These are phyloP conservation scores for Zaprionus ghesquierei DNA, from an alignment of 1,140 invertebrate genomes.

Conservation along the genomic window DNA sequence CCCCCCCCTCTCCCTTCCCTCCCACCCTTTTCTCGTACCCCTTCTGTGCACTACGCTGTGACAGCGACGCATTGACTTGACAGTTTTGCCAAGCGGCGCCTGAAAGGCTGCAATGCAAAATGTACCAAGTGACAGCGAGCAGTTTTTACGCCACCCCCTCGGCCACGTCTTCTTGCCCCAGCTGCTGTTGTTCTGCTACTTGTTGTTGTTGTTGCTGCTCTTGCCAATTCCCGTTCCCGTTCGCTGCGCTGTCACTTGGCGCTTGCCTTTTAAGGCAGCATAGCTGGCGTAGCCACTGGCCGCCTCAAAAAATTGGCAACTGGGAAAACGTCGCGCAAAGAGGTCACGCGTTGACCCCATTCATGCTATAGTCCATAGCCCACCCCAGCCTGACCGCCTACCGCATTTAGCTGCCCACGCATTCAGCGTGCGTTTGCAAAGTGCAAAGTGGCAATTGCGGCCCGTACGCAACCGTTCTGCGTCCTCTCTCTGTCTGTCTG, in stretches of 20 bases:
- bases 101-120: conserved; percentile 46
- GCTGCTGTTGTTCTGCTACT: not conserved
- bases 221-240: conserved; percentile 21
- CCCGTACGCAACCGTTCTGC: conserved; percentile 3
- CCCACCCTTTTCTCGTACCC: no score
- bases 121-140: conserved; percentile 16
- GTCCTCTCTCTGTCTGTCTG: not conserved
- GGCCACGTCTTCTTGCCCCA: not conserved
- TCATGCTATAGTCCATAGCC: not conserved
- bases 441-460: conserved; percentile 64
- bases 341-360: conserved; percentile 41
- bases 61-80: conserved; percentile 47
- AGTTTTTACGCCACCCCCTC: not conserved
- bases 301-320: conserved; percentile 39
- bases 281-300: not conserved
- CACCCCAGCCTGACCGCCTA: not conserved
- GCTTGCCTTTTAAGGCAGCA: conserved; percentile 61
- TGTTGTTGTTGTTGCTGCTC: conserved; percentile 15
- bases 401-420: conserved; percentile 18
- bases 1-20: not conserved
- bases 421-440: conserved; percentile 39
- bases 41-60: no score
- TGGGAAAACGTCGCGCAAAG: conserved; percentile 7
- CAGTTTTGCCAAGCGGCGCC: conserved; percentile 47
- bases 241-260: conserved; percentile 52